Conservation (phyloP, 2,888 invertebrate species). For the Pilophorus perplexus region DNA sequence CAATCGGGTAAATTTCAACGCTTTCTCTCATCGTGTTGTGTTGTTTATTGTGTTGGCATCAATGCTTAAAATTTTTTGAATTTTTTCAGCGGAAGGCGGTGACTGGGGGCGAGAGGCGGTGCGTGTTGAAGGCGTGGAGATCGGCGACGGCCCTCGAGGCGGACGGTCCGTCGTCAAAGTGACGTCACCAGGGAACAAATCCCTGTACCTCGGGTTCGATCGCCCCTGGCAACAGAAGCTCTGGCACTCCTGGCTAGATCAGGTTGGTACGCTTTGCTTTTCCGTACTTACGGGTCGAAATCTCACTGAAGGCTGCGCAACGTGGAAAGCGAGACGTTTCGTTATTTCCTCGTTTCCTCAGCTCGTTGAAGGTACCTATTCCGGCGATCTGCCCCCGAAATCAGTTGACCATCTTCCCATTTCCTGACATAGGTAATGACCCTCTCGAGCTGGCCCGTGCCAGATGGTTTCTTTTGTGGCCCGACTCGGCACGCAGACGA, state of each 20-base stretch:
- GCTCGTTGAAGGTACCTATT: too few relatives aligned
- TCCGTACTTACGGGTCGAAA: neutral
- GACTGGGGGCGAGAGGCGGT: slow-evolving; percentile 53
- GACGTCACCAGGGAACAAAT: slow-evolving; percentile 52
- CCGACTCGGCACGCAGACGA: too few relatives aligned
- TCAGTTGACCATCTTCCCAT: too few relatives aligned
- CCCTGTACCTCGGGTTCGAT: slow-evolving; percentile 65
- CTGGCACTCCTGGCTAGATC: slow-evolving; percentile 62
- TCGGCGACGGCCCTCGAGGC: slow-evolving; percentile 42
- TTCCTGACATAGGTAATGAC: too few relatives aligned
- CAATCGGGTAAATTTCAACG: slow-evolving; percentile 60
- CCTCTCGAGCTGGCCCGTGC: too few relatives aligned
- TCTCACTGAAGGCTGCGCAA: too few relatives aligned
- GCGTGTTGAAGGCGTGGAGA: slow-evolving; percentile 56
- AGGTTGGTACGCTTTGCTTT: too few relatives aligned
- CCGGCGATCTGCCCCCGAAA: too few relatives aligned
- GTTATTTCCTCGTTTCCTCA: too few relatives aligned
- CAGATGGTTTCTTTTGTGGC: too few relatives aligned
- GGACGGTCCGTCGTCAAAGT: slow-evolving; percentile 46
- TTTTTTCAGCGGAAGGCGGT: slow-evolving; percentile 41
- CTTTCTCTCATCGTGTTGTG: neutral
- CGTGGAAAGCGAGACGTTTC: too few relatives aligned
- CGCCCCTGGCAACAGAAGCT: slow-evolving; percentile 65
- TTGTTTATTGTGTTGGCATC: neutral
- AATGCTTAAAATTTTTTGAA: neutral